A percentile compares a stretch with the other conserved stretches of the same genome.
These are phyloP conservation scores for Ceyx melanurus DNA, from an alignment of 2,113 vertebrate species.

Conservation along the genomic window DNA sequence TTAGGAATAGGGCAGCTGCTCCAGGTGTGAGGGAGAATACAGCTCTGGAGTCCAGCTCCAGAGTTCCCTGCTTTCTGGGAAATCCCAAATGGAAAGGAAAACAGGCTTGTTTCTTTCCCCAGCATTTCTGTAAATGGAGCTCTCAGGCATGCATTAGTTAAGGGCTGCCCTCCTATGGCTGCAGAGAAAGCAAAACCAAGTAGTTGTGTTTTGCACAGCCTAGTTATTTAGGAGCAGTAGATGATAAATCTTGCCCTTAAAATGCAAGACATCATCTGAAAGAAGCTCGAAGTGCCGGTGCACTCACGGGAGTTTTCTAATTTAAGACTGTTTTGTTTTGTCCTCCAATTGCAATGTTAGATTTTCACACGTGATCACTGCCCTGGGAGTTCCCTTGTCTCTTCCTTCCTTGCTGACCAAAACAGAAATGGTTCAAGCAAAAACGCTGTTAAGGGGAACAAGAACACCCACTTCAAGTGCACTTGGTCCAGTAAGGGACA, in stretches of 20 bases:
- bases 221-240: not conserved
- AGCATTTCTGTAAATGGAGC: not conserved
- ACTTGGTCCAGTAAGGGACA: accelerated
- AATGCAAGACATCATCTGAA: not conserved
- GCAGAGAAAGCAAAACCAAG: not conserved
- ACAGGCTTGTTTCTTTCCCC: not conserved
- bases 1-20: not conserved
- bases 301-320: not conserved
- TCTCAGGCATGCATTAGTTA: not conserved
- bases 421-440: not conserved
- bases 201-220: not conserved
- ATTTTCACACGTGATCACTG: accelerated
- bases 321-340: not conserved
- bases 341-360: accelerated
- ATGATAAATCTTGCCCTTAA: no score
- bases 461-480: accelerated
- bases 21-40: not conserved
- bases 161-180: not conserved
- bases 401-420: not conserved
- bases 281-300: accelerated
- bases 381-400: not conserved
- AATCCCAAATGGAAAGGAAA: accelerated
- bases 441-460: no score
- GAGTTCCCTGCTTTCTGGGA: not conserved
- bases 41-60: no score